A percentile compares a stretch with the other conserved stretches of the same genome.
These are phyloP conservation scores for Corydoras sp. DNA, from an alignment of 2,113 vertebrate genomes.

Conservation along the genomic window DNA sequence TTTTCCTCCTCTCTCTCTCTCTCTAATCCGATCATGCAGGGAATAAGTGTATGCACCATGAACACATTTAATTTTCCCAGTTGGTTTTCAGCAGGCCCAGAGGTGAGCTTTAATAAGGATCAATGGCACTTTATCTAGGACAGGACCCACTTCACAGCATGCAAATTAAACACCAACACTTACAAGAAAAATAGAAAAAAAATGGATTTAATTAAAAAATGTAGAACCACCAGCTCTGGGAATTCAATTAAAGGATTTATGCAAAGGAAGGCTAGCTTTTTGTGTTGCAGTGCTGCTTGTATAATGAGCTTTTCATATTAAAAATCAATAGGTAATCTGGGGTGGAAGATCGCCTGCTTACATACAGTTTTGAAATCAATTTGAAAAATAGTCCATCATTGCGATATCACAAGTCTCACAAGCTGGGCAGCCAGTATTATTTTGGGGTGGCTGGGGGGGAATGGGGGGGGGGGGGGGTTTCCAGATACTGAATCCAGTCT, in stretches of 20 bases:
- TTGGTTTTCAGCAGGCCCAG: conserved; percentile 99
- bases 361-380: conserved; percentile 99
- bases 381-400: conserved; percentile 99
- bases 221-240: conserved; percentile 96
- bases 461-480: not conserved
- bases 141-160: conserved; percentile 99
- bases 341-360: conserved; percentile 98
- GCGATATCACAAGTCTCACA: conserved; percentile 82
- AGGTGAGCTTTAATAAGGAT: conserved; percentile 99
- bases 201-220: conserved; percentile 99
- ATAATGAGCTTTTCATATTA: conserved; percentile 99
- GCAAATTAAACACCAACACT: conserved; percentile 99
- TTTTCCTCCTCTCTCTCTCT: conserved; percentile 56
- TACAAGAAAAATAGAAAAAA: conserved; percentile 82
- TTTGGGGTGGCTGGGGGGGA: not conserved
- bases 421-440: conserved; percentile 48
- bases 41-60: conserved; percentile 98
- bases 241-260: conserved; percentile 99
- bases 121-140: conserved; percentile 99
- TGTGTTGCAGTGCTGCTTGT: conserved; percentile 98
- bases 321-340: conserved; percentile 99
- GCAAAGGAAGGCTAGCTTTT: conserved; percentile 99
- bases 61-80: conserved; percentile 98
- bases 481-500: not conserved
- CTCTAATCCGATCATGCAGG: conserved; percentile 95